phyloP scores from a whole-genome alignment of 2,888 invertebrate species.

The Anoplius nigerrimus region DNA sequence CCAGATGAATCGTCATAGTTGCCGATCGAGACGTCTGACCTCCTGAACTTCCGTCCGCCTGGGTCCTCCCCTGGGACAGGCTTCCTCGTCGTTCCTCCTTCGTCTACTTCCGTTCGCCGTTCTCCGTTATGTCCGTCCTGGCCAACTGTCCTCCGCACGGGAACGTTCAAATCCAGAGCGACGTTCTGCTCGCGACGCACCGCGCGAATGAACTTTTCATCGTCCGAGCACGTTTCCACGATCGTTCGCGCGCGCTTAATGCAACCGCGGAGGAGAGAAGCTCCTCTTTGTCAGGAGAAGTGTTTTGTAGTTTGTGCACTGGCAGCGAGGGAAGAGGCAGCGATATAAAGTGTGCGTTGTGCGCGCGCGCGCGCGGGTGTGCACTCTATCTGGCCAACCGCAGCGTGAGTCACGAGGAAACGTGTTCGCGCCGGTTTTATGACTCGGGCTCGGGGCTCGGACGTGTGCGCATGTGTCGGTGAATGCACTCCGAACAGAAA shows the following conservation, averaged over 20 bases:
- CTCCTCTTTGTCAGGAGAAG: slow-evolving; percentile 19
- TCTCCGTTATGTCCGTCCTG: not conserved
- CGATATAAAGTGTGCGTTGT: slow-evolving; percentile 26
- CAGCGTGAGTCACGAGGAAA: slow-evolving; percentile 52
- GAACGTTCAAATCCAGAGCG: not conserved
- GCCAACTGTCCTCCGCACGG: no score
- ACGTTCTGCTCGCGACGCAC: slow-evolving; percentile 16
- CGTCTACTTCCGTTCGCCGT: slow-evolving; percentile 7
- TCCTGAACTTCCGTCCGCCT: slow-evolving; percentile 1
- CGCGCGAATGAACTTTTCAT: slow-evolving; percentile 35
- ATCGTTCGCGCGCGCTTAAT: slow-evolving; percentile 26
- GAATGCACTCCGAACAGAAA: slow-evolving; percentile 46
- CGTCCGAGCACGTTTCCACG: slow-evolving; percentile 19
- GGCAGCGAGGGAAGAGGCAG: slow-evolving; percentile 28
- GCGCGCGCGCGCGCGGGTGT: slow-evolving; percentile 19
- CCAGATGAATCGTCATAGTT: slow-evolving; percentile 37
- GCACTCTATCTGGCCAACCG: slow-evolving; percentile 47
- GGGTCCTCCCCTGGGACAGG: not conserved
- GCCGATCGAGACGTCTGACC: not conserved
- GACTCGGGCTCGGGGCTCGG: slow-evolving; percentile 29
- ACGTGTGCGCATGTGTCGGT: slow-evolving; percentile 49
- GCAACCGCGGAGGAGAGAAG: not conserved
- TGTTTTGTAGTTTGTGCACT: not conserved
- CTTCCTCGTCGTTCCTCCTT: not conserved
- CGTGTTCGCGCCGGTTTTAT: slow-evolving; percentile 53